phyloP scores from a whole-genome alignment of 1,140 invertebrate species.

The Macrosteles quadrilineatus region DNA sequence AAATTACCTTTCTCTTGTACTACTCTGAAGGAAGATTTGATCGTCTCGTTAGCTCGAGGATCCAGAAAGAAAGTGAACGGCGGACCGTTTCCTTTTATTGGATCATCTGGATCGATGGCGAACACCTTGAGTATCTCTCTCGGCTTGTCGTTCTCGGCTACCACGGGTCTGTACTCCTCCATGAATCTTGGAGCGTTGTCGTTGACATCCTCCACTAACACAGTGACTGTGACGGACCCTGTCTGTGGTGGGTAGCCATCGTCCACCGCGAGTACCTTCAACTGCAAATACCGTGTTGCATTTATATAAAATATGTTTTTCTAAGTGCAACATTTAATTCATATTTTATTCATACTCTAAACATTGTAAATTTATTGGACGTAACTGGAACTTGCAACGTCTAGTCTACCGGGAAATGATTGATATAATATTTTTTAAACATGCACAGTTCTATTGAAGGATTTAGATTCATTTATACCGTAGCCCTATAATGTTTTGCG shows the following conservation, averaged over 20 bases:
- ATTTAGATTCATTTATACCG: too few species aligned
- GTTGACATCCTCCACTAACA: slow-evolving; percentile 94
- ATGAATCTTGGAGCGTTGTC: slow-evolving; percentile 80
- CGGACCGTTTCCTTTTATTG: slow-evolving; percentile 90
- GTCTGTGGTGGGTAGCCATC: slow-evolving; percentile 91
- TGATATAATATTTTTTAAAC: too few species aligned
- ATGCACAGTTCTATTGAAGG: too few species aligned
- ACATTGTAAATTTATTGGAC: not conserved
- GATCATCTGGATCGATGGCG: slow-evolving; percentile 91
- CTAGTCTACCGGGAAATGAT: too few species aligned
- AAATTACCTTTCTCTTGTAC: slow-evolving; percentile 53
- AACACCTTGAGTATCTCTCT: slow-evolving; percentile 89
- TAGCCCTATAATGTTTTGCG: too few species aligned
- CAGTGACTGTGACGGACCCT: slow-evolving; percentile 90
- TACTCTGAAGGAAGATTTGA: slow-evolving; percentile 88
- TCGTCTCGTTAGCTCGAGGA: slow-evolving; percentile 86
- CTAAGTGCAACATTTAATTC: not conserved
- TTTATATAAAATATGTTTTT: not conserved
- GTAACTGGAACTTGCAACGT: not conserved
- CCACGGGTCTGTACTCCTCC: slow-evolving; percentile 87
- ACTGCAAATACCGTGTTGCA: slow-evolving; percentile 49
- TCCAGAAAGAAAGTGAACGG: slow-evolving; percentile 92
- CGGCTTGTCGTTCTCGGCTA: slow-evolving; percentile 84
- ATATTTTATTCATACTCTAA: not conserved
- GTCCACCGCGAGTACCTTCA: slow-evolving; percentile 93